Percentiles rank a stretch among this genome's conserved stretches.
Evolutionary conservation across 92 coral and sea anemone genomes (phyloP).

Genomic region (Actinernus sp.): DNA sequence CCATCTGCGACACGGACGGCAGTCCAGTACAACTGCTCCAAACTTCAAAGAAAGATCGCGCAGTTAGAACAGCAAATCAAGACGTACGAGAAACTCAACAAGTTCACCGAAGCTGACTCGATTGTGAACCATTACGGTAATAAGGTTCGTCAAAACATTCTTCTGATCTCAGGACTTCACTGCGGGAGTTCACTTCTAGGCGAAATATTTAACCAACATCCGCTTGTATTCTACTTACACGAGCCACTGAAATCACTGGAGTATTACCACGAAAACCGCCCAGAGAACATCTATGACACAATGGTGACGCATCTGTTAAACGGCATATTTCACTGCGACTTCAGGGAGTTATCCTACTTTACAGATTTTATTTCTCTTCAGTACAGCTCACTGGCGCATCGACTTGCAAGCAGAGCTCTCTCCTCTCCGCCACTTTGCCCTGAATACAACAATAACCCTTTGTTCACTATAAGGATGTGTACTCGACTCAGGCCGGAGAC

Average conservation of each 20-base stretch:
- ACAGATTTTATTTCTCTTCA: conserved; percentile 88
- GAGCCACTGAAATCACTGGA: conserved; percentile 84
- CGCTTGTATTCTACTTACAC: conserved; percentile 76
- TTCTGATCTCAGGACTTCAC: conserved; percentile 71
- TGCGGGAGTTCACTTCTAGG: conserved; percentile 93
- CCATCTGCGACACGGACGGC: neutral
- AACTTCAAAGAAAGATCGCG: conserved; percentile 30
- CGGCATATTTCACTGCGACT: conserved; percentile 90
- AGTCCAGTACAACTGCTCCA: conserved; percentile 28
- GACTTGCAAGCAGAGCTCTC: conserved; percentile 85
- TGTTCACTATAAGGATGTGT: conserved; percentile 80
- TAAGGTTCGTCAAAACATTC: conserved; percentile 82
- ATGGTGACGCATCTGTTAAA: conserved; percentile 85
- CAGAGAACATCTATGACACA: conserved; percentile 82
- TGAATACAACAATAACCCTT: conserved; percentile 43
- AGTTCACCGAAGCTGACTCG: conserved; percentile 83
- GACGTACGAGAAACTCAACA: conserved; percentile 72
- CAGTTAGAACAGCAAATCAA: conserved; percentile 48
- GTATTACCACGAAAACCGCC: conserved; percentile 87
- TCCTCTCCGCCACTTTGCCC: conserved; percentile 97
- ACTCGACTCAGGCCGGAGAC: conserved; percentile 86
- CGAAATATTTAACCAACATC: conserved; percentile 90
- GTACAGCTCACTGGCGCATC: conserved; percentile 82
- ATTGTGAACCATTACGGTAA: conserved; percentile 82
- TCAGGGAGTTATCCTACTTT: conserved; percentile 68